Conservation (phyloP, 2,797 vertebrate genomes). For the Eulemur mongoz region DNA sequence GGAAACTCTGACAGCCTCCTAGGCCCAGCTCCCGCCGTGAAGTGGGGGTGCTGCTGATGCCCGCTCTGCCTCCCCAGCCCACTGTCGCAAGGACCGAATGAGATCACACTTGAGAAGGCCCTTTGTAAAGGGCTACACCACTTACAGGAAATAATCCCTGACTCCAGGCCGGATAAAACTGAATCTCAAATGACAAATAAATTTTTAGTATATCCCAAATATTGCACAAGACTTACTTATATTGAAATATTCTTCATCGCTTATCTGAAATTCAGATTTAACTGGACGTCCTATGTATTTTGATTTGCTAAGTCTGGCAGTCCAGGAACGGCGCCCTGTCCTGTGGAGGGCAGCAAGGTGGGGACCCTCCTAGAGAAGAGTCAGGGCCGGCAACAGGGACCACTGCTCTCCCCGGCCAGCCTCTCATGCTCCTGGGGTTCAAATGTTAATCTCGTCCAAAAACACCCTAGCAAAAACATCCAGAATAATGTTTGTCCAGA, state of each 20-base stretch:
- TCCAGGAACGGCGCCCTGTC: background rate
- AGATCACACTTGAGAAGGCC: background rate
- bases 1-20: background rate
- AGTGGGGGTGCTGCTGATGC: background rate
- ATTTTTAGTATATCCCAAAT: constrained; percentile 2
- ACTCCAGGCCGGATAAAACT: background rate
- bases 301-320: background rate
- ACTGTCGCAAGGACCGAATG: background rate
- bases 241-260: background rate
- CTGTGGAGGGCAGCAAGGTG: background rate
- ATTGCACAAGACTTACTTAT: background rate
- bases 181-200: constrained; percentile 15
- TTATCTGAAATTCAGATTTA: constrained; percentile 39
- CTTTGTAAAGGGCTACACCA: background rate
- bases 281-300: background rate
- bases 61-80: background rate
- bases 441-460: background rate
- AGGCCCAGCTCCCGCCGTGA: background rate
- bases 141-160: background rate
- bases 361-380: background rate
- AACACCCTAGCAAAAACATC: background rate
- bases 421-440: background rate
- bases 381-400: background rate
- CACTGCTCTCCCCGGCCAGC: background rate
- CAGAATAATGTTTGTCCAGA: constrained; percentile 4